Base-by-base conservation (phyloP, 2,113 vertebrate species). In the Pogonocichla stellata region DNA sequence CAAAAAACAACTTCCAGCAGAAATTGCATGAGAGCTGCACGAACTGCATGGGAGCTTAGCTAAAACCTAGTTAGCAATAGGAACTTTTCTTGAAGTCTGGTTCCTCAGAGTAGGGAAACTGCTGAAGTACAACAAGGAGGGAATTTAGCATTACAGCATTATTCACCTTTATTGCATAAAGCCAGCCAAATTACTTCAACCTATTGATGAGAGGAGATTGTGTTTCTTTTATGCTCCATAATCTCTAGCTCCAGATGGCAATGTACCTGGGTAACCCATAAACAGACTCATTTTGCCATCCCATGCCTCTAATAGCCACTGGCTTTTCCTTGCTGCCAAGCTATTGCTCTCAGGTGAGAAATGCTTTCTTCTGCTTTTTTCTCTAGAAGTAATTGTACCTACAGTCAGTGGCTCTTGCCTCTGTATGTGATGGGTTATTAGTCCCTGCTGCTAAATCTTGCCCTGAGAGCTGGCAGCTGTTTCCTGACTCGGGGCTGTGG, bases 401-500 rank as follows among this genome's bases (percentile, higher is more conserved):
- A 51, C 33, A 66, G 45, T 25, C 38, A 20, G 33, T 74, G 33
- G 29, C 40, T 90, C n/a, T 85, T 84, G 20, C 14, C 24, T 61
- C 45, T 48, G 2, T 26, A 2, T 10, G 28, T 53, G 45, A 5
- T 58, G 20, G 13, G 8, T 80, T 40, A 15, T 31, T 36, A 36
- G 61, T 15, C 25, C 20, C 10, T 14, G 50, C 42, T 79, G 31
- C 65, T 71, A 42, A 58, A 58, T 43, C 36, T 57, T 25, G 8
- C n/a, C 26, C 33, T 2, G 1, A 62, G 51, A 34, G 48, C 64
- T 53, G 83, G 47, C 61, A 53, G 31, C 25, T 34, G n/a, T 65
- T 73, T 70, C 56, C 56, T 66, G 22, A 9, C 31, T 70, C 6
- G 12, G 7, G 65, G 23, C 12, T 0, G 0, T 9, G 24, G 19